A percentile compares a stretch with the other conserved stretches of the same genome.
These are phyloP conservation scores for Nymphalis io DNA, from an alignment of 1,140 invertebrate genomes.

Conservation along the genomic window DNA sequence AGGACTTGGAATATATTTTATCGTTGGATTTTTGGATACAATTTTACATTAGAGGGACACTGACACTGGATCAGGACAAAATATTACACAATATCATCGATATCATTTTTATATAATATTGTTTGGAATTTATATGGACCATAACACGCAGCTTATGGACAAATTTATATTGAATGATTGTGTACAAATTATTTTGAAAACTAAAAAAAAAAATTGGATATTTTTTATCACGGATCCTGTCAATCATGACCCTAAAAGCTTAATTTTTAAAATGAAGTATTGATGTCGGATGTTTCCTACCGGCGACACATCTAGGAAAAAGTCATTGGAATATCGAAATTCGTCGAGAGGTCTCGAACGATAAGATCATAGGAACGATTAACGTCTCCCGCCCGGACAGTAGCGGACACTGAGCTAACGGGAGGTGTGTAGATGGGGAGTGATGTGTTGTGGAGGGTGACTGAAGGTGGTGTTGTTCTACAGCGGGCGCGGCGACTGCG, in stretches of 20 bases:
- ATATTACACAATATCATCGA: neutral
- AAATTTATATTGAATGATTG: too few relatives aligned
- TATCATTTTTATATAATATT: neutral
- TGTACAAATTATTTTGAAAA: too few relatives aligned
- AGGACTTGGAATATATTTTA: constrained; percentile 14
- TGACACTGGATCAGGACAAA: neutral
- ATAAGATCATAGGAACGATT: too few relatives aligned
- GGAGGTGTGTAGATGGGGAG: neutral
- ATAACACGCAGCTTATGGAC: neutral
- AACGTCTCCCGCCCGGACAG: too few relatives aligned
- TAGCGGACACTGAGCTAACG: neutral
- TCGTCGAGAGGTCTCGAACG: neutral
- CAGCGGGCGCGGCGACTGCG: constrained; percentile 34
- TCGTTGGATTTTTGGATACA: neutral
- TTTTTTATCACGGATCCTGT: too few relatives aligned
- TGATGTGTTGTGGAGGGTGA: neutral
- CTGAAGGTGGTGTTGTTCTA: constrained; percentile 33
- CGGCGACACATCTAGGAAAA: too few relatives aligned
- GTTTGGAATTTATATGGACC: neutral
- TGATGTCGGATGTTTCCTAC: too few relatives aligned
- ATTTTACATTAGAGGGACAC: constrained; percentile 8
- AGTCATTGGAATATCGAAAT: neutral
- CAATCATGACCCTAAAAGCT: too few relatives aligned
- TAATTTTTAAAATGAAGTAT: too few relatives aligned
- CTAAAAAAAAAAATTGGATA: too few relatives aligned